Base-by-base conservation (phyloP, 2,888 invertebrate genomes). In the Macrophya annulata region DNA sequence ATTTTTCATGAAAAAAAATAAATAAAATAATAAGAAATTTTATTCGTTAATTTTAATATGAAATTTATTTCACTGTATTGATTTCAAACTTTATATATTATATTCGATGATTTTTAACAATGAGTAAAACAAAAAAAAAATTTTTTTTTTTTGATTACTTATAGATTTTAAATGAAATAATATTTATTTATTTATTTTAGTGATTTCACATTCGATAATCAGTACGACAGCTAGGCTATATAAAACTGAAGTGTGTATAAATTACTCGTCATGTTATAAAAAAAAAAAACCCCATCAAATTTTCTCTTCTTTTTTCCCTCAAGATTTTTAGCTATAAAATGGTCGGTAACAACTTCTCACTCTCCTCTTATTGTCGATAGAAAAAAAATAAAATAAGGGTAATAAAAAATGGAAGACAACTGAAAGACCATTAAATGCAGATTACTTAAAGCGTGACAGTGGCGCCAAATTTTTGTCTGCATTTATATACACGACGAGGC, bases 251-350 rank as follows among this genome's bases (percentile, higher is more conserved):
- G n/a, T 15, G 55, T 55, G 48, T 37, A 31, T 31, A 77, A 77
- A 77, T 15, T 77, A 15, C 77, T 77, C 77, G 31, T 77, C 48
- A 31, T 12, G 77, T 77, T 77, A 55, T 77, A 55, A 77, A 77
- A 76, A 76, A 76, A 55, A 77, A 77, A 76, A 76, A 3, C 31
- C 8, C n/a, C 25, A 45, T 74, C n/a, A 74, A 77, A 77, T 51
- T 55, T 31, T 48, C 21, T 8, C n/a, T 45, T 45, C 12, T 77
- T 77, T 51, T 55, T 51, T 37, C 71, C 71, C n/a, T 12, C 21
- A 37, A 77, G 55, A 77, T 77, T 77, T 43, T 55, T 37, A 51
- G 25, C 55, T 31, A n/a, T 31, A 21, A 31, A 51, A 51, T 51
- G 37, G 6, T 31, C 8, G 12, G 21, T 21, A 21, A 76, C 25